Evolutionary conservation across 1,140 invertebrate species (phyloP), one percentile per base, ranked within the genome.

Genomic region (Pinna nobilis): DNA sequence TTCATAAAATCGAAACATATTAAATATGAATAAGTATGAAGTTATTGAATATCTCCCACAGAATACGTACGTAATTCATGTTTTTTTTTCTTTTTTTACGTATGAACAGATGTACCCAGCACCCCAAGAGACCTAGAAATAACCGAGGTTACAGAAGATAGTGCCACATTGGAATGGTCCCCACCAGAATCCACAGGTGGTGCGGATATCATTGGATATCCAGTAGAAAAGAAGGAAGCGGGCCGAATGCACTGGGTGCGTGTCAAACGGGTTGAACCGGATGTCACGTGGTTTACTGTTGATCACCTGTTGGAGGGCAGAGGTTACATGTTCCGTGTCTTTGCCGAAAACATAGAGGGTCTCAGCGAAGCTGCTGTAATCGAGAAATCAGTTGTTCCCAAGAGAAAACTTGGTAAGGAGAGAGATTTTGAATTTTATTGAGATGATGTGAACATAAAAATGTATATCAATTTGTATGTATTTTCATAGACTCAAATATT

Each of bases 131-230:
- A 82, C 44, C 44, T 87, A n/a, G 74, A 80, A 50, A 79, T 82
- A 18, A 83, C 79, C 30, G 83, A 86, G 37, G 70, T 88, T 23
- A 84, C 80, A 41, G 82, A 84, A 33, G 86, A 87, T 49, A 77
- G 78, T 61, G 81, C 85, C 25, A 81, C 76, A 5, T 47, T 89
- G 37, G 80, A 85, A 64, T 99, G 98, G 98, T 94, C 96, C 74
- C 96, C 97, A 84, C 98, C 98, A 41, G 95, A 97, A 84, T 96
- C 98, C 86, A 97, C 98, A 90, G 98, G 98, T 83, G 98, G 98
- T 44, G 94, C 96, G 86, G 96, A 97, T 5, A 93, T 99, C 15
- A 94, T 94, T 0, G 94, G 96, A 85, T 99, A 99, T 82, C 91
- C 94, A 25, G 94, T 99, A 33, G 97, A 98, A 88, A 98, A 98